Percentiles rank a stretch among this genome's conserved stretches.
Evolutionary conservation across 2,888 invertebrate species (phyloP).

Genomic region (Notodonta dromedarius): DNA sequence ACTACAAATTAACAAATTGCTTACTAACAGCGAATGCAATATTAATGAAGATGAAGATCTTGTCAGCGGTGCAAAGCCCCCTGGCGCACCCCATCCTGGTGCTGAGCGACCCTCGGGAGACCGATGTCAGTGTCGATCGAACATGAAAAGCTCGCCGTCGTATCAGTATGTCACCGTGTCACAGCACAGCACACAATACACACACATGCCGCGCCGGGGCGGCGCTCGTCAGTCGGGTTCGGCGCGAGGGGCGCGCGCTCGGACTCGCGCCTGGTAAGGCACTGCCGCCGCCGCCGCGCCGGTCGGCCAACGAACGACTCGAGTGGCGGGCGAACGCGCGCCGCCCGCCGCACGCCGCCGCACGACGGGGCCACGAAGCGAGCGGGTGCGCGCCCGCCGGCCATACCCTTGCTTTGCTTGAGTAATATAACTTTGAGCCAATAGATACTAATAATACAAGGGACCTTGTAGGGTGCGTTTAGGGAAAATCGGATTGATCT

Average conservation of each 20-base stretch:
- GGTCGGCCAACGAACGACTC: background rate
- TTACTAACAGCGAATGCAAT: slow-evolving; percentile 74
- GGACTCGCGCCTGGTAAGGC: slow-evolving; percentile 66
- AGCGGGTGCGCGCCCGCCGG: too few species aligned
- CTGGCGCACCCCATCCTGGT: slow-evolving; percentile 64
- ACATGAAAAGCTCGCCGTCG: slow-evolving; percentile 12
- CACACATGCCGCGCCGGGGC: slow-evolving; percentile 14
- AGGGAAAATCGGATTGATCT: too few species aligned
- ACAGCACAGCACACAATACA: slow-evolving; percentile 31
- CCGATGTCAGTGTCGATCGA: slow-evolving; percentile 8
- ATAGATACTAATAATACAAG: too few species aligned
- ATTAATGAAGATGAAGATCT: slow-evolving; percentile 79
- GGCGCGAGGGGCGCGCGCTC: slow-evolving; percentile 24
- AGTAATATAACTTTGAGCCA: too few species aligned
- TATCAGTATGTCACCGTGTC: slow-evolving; percentile 24
- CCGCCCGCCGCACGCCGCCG: background rate
- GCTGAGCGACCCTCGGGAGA: slow-evolving; percentile 4
- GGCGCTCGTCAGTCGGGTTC: slow-evolving; percentile 17
- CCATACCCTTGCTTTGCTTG: too few species aligned
- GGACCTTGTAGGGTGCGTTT: too few species aligned
- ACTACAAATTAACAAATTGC: slow-evolving; percentile 4
- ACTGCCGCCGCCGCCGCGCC: slow-evolving; percentile 46
- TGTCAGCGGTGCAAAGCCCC: slow-evolving; percentile 70
- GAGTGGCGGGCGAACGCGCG: too few species aligned
- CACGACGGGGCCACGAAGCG: background rate